A percentile compares a stretch with the other conserved stretches of the same genome.
Conservation (phyloP, 2,888 invertebrate species). For the Cephus pulcher region DNA sequence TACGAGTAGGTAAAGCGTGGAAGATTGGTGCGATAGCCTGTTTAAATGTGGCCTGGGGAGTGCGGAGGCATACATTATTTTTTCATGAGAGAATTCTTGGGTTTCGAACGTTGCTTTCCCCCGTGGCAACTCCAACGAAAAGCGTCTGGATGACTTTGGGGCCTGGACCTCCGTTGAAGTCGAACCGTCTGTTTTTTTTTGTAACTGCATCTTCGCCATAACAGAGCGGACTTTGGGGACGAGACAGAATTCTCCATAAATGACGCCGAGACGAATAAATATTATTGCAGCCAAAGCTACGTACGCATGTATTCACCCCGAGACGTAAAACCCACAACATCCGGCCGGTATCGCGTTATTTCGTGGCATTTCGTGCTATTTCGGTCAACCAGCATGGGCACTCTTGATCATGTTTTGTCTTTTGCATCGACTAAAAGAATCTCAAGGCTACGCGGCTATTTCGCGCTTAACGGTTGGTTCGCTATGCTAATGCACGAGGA, state of each 20-base stretch:
- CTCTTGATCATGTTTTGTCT: not conserved
- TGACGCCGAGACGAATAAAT: conserved; percentile 2
- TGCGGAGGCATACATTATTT: not conserved
- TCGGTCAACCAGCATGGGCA: not conserved
- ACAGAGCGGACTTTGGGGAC: not conserved
- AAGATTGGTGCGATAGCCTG: not conserved
- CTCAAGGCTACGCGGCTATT: conserved; percentile 4
- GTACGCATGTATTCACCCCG: not conserved
- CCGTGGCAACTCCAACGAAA: not conserved
- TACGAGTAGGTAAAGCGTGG: not conserved
- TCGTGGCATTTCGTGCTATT: not conserved
- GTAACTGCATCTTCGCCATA: not conserved
- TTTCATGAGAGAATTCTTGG: not conserved
- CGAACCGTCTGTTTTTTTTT: not conserved
- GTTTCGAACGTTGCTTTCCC: not conserved
- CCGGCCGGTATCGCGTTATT: conserved; percentile 1
- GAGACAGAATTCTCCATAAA: not conserved
- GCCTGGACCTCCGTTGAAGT: not conserved
- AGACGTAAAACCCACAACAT: not conserved
- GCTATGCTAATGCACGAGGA: not conserved
- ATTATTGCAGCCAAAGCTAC: conserved; percentile 1
- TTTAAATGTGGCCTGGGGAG: not conserved
- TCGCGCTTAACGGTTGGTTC: not conserved
- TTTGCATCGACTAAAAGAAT: conserved; percentile 5
- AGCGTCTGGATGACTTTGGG: not conserved